These are phyloP conservation scores for Hemibagrus wyckioides DNA, from an alignment of 2,113 vertebrate species.

Conservation along the genomic window DNA sequence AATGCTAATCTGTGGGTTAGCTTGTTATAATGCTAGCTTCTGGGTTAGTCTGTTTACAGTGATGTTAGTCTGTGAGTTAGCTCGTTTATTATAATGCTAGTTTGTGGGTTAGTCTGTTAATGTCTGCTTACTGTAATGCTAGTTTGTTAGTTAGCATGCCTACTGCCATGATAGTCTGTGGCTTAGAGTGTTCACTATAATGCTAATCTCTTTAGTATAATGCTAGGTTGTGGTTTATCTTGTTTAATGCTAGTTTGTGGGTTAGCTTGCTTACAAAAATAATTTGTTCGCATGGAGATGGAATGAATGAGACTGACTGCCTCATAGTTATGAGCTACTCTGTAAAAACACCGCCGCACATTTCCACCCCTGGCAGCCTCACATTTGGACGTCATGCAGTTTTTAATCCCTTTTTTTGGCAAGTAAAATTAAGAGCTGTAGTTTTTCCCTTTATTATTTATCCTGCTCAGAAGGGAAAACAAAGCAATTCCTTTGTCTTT, in stretches of 20 bases:
- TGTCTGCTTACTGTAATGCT: not conserved
- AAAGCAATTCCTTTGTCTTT: not conserved
- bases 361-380: not conserved
- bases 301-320: not conserved
- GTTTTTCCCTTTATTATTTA: not conserved
- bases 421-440: not conserved
- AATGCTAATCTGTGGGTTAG: not conserved
- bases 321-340: not conserved
- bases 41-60: not conserved
- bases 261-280: no score
- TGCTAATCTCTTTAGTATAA: not conserved
- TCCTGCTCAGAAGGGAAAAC: not conserved
- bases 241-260: not conserved
- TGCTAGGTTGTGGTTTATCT: not conserved
- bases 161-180: not conserved
- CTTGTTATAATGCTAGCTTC: not conserved
- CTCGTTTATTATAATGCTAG: not conserved
- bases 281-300: not conserved
- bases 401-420: conserved; percentile 8
- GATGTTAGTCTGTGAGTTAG: not conserved
- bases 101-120: not conserved
- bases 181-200: not conserved
- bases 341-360: not conserved
- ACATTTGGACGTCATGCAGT: not conserved
- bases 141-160: not conserved